These are phyloP conservation scores for Tetraodon nigroviridis DNA, from an alignment of 2,113 vertebrate genomes.

Conservation along the genomic window DNA sequence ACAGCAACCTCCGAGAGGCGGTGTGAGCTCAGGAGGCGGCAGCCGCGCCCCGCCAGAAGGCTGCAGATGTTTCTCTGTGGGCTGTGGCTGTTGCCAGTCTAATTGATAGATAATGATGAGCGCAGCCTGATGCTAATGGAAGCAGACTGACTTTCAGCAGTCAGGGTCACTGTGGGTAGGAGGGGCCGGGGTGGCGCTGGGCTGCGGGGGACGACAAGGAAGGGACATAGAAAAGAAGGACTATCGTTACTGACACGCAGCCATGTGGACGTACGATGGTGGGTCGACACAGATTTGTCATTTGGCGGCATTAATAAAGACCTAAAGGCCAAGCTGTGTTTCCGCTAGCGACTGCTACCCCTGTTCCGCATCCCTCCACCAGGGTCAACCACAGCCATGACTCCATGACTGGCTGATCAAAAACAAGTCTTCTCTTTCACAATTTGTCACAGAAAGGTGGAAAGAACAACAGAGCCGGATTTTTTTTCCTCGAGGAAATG, in stretches of 20 bases:
- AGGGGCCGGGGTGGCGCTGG: not conserved
- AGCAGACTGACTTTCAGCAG: slow-evolving; percentile 60
- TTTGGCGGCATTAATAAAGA: too few relatives aligned
- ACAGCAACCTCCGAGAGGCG: slow-evolving; percentile 23
- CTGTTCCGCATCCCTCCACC: too few relatives aligned
- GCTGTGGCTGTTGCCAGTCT: slow-evolving; percentile 52
- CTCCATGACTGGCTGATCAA: too few relatives aligned
- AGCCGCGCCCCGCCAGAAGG: slow-evolving; percentile 48
- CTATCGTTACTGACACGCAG: not conserved
- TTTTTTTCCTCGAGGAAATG: not conserved
- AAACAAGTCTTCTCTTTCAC: too few relatives aligned
- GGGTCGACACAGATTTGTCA: too few relatives aligned
- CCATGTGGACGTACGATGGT: too few relatives aligned
- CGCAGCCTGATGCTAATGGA: slow-evolving; percentile 60
- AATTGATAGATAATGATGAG: slow-evolving; percentile 69
- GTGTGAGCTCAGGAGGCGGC: slow-evolving; percentile 12
- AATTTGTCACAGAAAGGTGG: too few relatives aligned
- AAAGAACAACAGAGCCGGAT: too few relatives aligned
- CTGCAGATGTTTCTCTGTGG: slow-evolving; percentile 66
- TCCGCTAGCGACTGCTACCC: too few relatives aligned
- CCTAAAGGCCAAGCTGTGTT: too few relatives aligned
- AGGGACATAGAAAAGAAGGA: slow-evolving; percentile 14
- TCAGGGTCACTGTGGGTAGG: slow-evolving; percentile 38
- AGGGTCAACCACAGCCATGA: too few relatives aligned
- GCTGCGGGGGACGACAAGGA: slow-evolving; percentile 7